phyloP scores from a whole-genome alignment of 2,888 invertebrate species.

The Lycocerus yunnanus region DNA sequence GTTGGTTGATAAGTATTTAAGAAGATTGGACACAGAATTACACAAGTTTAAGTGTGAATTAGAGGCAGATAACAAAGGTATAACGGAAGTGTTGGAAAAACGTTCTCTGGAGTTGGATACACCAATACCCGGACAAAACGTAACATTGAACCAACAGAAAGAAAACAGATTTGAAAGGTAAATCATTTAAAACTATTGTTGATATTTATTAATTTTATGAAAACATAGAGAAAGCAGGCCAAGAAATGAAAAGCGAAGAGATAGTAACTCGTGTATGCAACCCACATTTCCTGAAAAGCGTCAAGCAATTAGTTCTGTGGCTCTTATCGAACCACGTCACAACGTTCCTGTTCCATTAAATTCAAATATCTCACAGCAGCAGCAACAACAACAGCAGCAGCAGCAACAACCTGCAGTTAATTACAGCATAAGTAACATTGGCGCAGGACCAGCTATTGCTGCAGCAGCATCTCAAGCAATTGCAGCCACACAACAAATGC shows the following conservation, averaged over 20 bases:
- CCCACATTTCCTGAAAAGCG: conserved; percentile 58
- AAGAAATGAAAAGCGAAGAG: conserved; percentile 76
- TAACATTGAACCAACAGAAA: conserved; percentile 66
- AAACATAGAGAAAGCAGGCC: conserved; percentile 61
- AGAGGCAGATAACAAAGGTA: conserved; percentile 98
- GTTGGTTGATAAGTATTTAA: conserved; percentile 88
- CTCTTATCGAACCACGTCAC: conserved; percentile 45
- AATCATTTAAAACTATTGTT: not conserved
- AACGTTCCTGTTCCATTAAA: conserved; percentile 28
- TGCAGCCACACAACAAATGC: conserved; percentile 95
- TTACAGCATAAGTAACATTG: conserved; percentile 79
- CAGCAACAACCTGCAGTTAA: conserved; percentile 54
- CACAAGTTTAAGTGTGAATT: conserved; percentile 98
- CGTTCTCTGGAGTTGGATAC: conserved; percentile 88
- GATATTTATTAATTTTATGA: conserved; percentile 18
- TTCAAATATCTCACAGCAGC: conserved; percentile 50
- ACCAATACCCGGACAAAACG: conserved; percentile 47
- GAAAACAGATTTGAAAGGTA: conserved; percentile 61
- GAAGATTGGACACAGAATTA: conserved; percentile 85
- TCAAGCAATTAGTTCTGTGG: conserved; percentile 48
- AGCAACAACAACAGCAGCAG: conserved; percentile 37
- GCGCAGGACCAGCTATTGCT: conserved; percentile 89
- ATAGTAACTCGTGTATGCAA: conserved; percentile 64
- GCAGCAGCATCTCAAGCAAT: conserved; percentile 96
- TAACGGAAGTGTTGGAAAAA: conserved; percentile 93